A percentile compares a stretch with the other conserved stretches of the same genome.
These are phyloP conservation scores for Drosophila parvula DNA, from an alignment of 1,140 invertebrate genomes.

Conservation along the genomic window DNA sequence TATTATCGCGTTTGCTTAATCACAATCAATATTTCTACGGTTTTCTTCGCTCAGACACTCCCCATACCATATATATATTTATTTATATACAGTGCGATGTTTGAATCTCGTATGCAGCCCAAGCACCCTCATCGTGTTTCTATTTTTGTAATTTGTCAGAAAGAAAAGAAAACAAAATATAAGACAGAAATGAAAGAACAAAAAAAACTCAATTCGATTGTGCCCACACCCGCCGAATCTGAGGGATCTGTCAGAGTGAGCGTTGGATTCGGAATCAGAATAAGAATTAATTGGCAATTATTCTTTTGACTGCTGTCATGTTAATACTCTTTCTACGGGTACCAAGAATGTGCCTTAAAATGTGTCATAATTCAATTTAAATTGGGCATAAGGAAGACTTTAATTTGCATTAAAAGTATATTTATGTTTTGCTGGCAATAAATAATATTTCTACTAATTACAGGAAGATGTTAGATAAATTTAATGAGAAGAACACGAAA, in stretches of 20 bases:
- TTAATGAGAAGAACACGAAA: neutral
- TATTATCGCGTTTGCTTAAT: conserved; percentile 83
- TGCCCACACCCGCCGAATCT: conserved; percentile 57
- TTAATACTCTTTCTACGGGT: conserved; percentile 21
- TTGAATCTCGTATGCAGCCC: conserved; percentile 70
- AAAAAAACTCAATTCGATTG: conserved; percentile 62
- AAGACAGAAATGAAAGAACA: conserved; percentile 29
- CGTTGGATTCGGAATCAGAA: conserved; percentile 51
- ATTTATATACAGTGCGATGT: conserved; percentile 39
- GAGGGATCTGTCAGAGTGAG: conserved; percentile 42
- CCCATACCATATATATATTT: conserved; percentile 5
- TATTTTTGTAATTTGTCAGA: conserved; percentile 42
- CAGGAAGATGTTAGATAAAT: neutral
- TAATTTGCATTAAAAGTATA: conserved; percentile 3
- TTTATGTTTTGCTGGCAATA: neutral
- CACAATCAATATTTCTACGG: conserved; percentile 73
- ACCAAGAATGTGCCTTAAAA: neutral
- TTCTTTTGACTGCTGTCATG: conserved; percentile 53
- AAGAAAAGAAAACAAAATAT: conserved; percentile 13
- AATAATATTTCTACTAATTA: neutral
- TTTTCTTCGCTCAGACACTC: conserved; percentile 57
- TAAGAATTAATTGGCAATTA: conserved; percentile 71
- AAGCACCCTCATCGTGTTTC: conserved; percentile 63
- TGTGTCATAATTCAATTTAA: conserved; percentile 1
- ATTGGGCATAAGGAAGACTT: neutral